Percentiles rank a stretch among this genome's conserved stretches.
Evolutionary conservation across 2,797 vertebrate genomes (phyloP).

Genomic region (Eulemur mongoz): DNA sequence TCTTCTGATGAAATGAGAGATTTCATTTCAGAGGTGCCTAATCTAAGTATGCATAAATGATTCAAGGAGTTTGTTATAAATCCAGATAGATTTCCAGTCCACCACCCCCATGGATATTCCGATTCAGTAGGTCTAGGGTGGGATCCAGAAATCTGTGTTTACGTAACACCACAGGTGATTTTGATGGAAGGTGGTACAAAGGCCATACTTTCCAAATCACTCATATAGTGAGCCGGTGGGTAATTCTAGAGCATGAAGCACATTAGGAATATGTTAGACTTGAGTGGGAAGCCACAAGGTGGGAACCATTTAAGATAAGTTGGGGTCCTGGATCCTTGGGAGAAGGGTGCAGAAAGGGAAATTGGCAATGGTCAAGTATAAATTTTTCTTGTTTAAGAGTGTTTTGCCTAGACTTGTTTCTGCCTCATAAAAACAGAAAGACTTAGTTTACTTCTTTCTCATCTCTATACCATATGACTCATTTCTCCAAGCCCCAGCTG

Average conservation of each 20-base stretch:
- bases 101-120: not conserved
- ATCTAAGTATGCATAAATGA: not conserved
- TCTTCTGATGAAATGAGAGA: slow-evolving; percentile 19
- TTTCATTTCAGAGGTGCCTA: not conserved
- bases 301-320: not conserved
- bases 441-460: not conserved
- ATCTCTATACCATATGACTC: not conserved
- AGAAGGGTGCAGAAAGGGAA: not conserved
- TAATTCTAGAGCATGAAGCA: not conserved
- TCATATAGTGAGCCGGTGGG: not conserved
- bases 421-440: slow-evolving; percentile 13
- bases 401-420: not conserved
- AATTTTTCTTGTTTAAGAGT: slow-evolving; percentile 25
- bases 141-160: not conserved
- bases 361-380: not conserved
- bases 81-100: not conserved
- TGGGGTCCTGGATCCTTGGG: not conserved
- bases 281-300: not conserved
- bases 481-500: not conserved
- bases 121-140: not conserved
- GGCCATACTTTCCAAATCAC: not conserved
- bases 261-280: not conserved
- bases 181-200: not conserved
- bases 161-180: not conserved
- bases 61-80: not conserved